Evolutionary conservation across 2,113 vertebrate genomes (phyloP).

Genomic region (Eulemur macaco): DNA sequence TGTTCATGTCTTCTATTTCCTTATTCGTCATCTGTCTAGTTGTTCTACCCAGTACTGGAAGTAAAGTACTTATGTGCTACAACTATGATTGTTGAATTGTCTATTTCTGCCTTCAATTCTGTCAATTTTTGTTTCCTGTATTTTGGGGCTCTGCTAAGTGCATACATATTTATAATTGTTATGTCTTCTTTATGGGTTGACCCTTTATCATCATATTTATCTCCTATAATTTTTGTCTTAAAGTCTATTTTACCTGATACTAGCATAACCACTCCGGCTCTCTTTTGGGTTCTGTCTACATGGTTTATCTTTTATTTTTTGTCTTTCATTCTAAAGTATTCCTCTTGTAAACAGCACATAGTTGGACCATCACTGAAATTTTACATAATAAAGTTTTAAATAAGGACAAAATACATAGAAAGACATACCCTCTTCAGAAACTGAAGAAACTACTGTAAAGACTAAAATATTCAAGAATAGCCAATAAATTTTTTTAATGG

Average conservation of each 20-base stretch:
- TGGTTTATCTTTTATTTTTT: constrained; percentile 3
- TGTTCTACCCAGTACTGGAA: not conserved
- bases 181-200: not conserved
- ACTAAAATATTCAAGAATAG: constrained; percentile 22
- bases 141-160: not conserved
- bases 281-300: not conserved
- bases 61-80: not conserved
- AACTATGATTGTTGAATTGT: not conserved
- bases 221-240: not conserved
- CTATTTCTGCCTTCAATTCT: not conserved
- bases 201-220: not conserved
- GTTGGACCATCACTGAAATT: not conserved
- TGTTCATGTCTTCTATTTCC: not conserved
- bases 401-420: constrained; percentile 1
- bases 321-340: not conserved
- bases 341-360: not conserved
- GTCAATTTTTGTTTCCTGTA: not conserved
- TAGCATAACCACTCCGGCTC: not conserved
- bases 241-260: not conserved
- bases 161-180: not conserved
- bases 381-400: constrained; percentile 4
- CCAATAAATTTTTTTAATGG: not conserved
- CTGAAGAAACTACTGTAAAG: not conserved
- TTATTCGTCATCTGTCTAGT: not conserved
- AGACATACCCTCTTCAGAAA: not conserved